These are phyloP conservation scores for Hemichromis elongatus DNA, from an alignment of 2,113 vertebrate genomes.

Conservation along the genomic window DNA sequence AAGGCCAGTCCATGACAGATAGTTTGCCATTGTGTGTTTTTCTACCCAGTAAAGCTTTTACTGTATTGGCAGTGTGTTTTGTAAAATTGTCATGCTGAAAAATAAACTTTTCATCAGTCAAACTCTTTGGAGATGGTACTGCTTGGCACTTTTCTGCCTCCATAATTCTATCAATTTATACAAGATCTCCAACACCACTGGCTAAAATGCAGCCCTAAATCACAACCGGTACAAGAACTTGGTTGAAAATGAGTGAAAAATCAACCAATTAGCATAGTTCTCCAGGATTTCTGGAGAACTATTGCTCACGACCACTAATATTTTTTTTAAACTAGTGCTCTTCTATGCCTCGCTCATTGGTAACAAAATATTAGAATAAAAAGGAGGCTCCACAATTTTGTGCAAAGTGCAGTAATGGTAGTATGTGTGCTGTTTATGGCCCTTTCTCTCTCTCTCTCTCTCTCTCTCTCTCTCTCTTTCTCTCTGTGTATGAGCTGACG, in stretches of 20 bases:
- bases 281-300: neutral
- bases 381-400: neutral
- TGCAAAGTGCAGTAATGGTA: neutral
- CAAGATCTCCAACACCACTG: neutral
- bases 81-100: neutral
- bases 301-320: neutral
- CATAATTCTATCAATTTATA: neutral
- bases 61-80: neutral
- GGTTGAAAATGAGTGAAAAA: neutral
- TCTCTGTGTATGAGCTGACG: neutral
- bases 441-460: neutral
- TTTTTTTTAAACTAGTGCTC: accelerated
- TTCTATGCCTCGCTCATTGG: neutral
- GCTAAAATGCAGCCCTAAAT: neutral
- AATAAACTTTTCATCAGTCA: neutral
- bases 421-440: neutral
- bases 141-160: neutral
- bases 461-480: neutral
- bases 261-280: neutral
- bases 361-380: neutral
- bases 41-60: neutral
- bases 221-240: neutral
- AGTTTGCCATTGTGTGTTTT: neutral
- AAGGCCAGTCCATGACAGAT: too few relatives aligned
- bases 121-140: neutral